Conservation (phyloP, 2,113 vertebrate species). For the Vidua macroura region DNA sequence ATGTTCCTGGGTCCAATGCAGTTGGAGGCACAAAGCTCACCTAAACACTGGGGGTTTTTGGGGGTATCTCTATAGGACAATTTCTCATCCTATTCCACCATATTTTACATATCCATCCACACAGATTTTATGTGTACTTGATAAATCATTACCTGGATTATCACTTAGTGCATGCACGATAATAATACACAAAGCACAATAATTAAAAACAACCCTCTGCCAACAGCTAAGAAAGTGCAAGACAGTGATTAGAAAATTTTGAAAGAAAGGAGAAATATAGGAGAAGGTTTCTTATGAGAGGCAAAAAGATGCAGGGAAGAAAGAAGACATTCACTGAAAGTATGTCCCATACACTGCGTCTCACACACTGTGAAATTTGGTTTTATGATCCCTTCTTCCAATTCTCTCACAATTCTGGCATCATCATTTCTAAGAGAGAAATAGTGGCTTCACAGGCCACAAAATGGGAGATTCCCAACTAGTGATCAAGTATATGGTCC, state of each 20-base stretch:
- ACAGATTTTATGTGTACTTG: not conserved
- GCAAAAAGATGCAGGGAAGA: not conserved
- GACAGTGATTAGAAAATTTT: not conserved
- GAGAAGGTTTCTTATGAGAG: not conserved
- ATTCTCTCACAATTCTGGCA: not conserved
- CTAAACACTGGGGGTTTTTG: rapidly evolving
- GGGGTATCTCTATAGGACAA: not conserved
- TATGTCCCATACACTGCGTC: not conserved
- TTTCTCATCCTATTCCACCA: not conserved
- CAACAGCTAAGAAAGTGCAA: not conserved
- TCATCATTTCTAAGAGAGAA: not conserved
- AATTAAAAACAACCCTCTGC: not conserved
- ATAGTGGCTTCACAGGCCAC: not conserved
- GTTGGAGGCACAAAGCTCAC: not conserved
- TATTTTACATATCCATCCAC: not conserved
- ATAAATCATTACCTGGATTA: not conserved
- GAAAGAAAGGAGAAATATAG: not conserved
- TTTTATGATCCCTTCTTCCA: not conserved
- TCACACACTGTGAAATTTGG: not conserved
- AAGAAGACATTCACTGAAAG: not conserved
- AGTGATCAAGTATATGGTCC: too few relatives aligned
- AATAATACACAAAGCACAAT: not conserved
- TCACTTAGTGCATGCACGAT: rapidly evolving
- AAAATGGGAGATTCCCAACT: not conserved
- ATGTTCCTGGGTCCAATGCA: not conserved